phyloP scores from a whole-genome alignment of 2,113 vertebrate species.

The Chloebia gouldiae region DNA sequence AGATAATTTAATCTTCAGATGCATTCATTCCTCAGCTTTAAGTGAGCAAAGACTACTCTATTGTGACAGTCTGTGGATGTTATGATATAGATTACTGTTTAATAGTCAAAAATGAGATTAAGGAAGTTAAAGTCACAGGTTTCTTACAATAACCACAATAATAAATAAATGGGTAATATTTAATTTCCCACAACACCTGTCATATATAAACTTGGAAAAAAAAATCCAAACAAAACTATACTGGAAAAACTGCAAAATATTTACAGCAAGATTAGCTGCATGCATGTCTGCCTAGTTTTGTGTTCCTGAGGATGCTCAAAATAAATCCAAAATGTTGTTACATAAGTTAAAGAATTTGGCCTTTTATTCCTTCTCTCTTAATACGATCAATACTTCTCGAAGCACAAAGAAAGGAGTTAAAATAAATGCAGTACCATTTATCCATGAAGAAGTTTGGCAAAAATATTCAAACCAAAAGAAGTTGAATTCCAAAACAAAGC shows the following conservation, averaged over 20 bases:
- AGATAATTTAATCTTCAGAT: slow-evolving; percentile 77
- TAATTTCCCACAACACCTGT: slow-evolving; percentile 54
- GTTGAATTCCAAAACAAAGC: slow-evolving; percentile 62
- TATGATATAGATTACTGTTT: slow-evolving; percentile 65
- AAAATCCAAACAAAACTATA: neutral
- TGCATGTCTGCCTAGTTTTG: slow-evolving; percentile 52
- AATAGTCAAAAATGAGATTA: slow-evolving; percentile 71
- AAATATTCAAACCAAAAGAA: slow-evolving; percentile 39
- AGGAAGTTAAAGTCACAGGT: slow-evolving; percentile 63
- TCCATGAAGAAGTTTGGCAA: slow-evolving; percentile 23
- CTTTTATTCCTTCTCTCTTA: neutral
- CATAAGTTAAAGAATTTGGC: slow-evolving; percentile 49
- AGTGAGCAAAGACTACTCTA: slow-evolving; percentile 60
- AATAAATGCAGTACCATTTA: neutral
- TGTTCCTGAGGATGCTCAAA: slow-evolving; percentile 54
- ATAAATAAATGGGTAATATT: slow-evolving; percentile 62
- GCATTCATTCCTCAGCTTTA: slow-evolving; percentile 64
- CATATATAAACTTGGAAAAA: neutral
- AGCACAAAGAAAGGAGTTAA: neutral
- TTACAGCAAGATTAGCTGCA: slow-evolving; percentile 60
- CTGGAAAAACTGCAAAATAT: slow-evolving; percentile 58
- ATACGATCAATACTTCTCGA: neutral
- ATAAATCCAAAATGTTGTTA: slow-evolving; percentile 50
- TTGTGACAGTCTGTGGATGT: slow-evolving; percentile 55
- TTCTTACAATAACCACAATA: slow-evolving; percentile 45